Evolutionary conservation across 2,888 invertebrate genomes (phyloP), one percentile per base, ranked within the genome.

Genomic region (Lymantria dispar): DNA sequence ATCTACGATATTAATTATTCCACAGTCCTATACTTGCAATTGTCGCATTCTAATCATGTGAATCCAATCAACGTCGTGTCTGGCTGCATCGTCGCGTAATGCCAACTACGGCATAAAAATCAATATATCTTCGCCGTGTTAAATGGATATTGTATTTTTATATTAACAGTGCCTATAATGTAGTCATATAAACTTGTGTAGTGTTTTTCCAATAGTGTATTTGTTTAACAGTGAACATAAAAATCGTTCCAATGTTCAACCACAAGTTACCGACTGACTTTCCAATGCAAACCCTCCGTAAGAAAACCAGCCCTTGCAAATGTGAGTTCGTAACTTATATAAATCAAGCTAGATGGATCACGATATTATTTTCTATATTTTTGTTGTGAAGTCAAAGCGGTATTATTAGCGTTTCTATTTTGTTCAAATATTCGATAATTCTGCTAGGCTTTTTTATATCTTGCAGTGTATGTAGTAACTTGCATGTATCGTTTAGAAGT

Each of bases 301-400:
- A 97, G 93, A 96, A 96, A 94, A 97, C 96, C 83, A 97, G 97
- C 92, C 97, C 97, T 85, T 95, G 96, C 92, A 97, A 97, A 94
- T 97, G 97, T 97, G 93, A 97, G 97, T 96, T 70, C 70, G 68
- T 65, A 65, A 64, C 72, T 70, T 77, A 72, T 70, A 64, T 72
- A 73, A 70, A 62, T 74, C 64, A 67, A 68, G 74, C 72, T 75
- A 72, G 22, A 22, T 61, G 22, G 60, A 64, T 61, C 66, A 67
- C 56, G 59, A 66, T 64, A 60, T 72, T 22, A 3, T 74, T 65
- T 71, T 70, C 55, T 65, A 68, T 59, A 68, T 59, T 62, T 67
- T 70, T 68, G 68, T 66, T 74, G 72, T 68, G 63, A 62, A 64
- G 59, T 70, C 76, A 77, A 74, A 79, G 76, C 73, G 77, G 74